A percentile compares a stretch with the other conserved stretches of the same genome.
Conservation (phyloP, 2,888 invertebrate species). For the Tenthredo mesomela region DNA sequence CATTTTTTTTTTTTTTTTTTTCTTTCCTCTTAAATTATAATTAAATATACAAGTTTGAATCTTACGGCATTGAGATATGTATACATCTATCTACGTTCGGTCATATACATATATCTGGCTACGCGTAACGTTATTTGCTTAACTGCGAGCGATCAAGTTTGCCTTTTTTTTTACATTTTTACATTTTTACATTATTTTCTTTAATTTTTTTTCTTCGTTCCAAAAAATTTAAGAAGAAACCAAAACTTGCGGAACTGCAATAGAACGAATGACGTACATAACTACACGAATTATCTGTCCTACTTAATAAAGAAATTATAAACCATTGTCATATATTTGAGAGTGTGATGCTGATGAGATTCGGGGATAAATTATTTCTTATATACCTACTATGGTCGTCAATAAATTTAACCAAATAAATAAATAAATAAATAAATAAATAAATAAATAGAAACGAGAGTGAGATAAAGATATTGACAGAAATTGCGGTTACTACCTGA, state of each 20-base stretch:
- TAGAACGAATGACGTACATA: background rate
- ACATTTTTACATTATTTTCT: background rate
- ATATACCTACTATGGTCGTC: background rate
- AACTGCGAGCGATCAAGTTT: background rate
- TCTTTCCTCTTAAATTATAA: background rate
- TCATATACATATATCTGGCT: background rate
- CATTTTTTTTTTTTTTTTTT: background rate
- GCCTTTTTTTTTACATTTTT: background rate
- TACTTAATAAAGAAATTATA: slow-evolving; percentile 40
- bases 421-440: too few relatives aligned
- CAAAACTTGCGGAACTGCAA: background rate
- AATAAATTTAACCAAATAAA: background rate
- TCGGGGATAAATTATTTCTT: background rate
- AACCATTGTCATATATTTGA: background rate
- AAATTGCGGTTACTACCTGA: background rate
- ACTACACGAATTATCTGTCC: slow-evolving; percentile 25
- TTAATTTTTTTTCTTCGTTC: background rate
- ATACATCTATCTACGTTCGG: background rate
- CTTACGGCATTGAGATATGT: background rate
- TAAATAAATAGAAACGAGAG: background rate
- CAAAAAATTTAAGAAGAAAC: slow-evolving; percentile 6
- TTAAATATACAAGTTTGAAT: background rate
- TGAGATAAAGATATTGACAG: background rate
- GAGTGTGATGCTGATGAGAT: background rate
- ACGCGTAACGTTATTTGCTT: background rate